Conservation (phyloP, 2,797 vertebrate genomes). For the Silurus lanzhouensis region DNA sequence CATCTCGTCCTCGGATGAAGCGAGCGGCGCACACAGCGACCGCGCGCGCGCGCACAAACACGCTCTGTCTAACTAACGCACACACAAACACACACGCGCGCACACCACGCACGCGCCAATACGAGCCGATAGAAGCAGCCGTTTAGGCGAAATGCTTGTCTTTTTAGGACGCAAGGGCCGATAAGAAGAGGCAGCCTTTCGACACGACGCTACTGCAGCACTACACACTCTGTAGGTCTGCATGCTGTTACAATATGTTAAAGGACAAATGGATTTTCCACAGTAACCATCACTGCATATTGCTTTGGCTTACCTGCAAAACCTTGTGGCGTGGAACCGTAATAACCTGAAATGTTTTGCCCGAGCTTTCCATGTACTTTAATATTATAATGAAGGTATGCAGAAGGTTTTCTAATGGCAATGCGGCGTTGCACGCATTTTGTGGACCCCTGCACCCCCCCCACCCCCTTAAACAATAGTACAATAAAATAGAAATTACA, state of each 20-base stretch:
- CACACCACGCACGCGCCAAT: background rate
- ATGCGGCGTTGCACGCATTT: no score
- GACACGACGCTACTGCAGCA: background rate
- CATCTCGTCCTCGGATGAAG: constrained; percentile 72
- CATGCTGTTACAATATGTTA: background rate
- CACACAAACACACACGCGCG: constrained; percentile 59
- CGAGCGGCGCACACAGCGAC: constrained; percentile 57
- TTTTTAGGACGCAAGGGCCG: background rate
- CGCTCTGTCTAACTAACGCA: constrained; percentile 66
- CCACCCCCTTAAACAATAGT: background rate
- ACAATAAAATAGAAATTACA: background rate
- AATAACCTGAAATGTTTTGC: background rate
- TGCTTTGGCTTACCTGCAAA: background rate
- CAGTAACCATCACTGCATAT: no score
- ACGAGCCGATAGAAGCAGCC: background rate
- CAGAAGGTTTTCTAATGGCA: background rate
- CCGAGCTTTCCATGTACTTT: no score
- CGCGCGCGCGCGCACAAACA: constrained; percentile 76
- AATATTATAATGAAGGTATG: background rate
- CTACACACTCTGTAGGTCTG: background rate
- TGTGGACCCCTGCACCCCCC: no score
- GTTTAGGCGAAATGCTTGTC: background rate
- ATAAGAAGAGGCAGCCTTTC: background rate
- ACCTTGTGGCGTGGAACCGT: background rate
- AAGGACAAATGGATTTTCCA: background rate